These are phyloP conservation scores for Chanos chanos DNA, from an alignment of 2,797 vertebrate species.

Conservation along the genomic window DNA sequence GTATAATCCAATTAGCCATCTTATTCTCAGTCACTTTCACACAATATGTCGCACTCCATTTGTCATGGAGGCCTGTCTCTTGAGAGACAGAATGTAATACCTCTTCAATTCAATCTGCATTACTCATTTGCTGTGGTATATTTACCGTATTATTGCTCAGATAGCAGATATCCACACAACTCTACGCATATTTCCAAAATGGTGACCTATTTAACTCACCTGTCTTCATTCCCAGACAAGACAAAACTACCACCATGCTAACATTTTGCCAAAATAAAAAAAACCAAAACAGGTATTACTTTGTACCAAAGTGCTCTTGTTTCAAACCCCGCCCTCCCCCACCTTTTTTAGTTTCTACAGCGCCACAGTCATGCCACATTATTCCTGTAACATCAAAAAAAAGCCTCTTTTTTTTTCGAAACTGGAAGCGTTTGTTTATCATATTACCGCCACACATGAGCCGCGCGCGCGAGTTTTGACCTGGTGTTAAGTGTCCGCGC, in stretches of 20 bases:
- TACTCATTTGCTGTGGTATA: constrained; percentile 31
- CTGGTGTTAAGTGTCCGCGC: constrained; percentile 94
- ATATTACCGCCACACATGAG: constrained; percentile 89
- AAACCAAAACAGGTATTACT: not conserved
- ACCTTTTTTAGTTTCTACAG: constrained; percentile 51
- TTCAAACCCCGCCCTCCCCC: constrained; percentile 55
- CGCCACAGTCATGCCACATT: constrained; percentile 71
- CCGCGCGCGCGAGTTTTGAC: constrained; percentile 84
- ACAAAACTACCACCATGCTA: constrained; percentile 22
- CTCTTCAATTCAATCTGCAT: constrained; percentile 44
- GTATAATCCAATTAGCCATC: constrained; percentile 1
- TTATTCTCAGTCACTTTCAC: not conserved
- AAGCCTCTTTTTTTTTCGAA: constrained; percentile 68
- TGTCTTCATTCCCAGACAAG: constrained; percentile 23
- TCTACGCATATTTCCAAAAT: constrained; percentile 32
- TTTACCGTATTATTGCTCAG: constrained; percentile 33
- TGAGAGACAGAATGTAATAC: constrained; percentile 26
- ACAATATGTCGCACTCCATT: constrained; percentile 5
- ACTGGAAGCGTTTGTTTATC: constrained; percentile 91
- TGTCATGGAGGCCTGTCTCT: constrained; percentile 25
- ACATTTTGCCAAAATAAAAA: constrained; percentile 34
- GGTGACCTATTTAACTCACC: constrained; percentile 47
- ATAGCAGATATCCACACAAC: constrained; percentile 20
- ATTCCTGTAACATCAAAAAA: constrained; percentile 58
- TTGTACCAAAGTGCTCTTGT: constrained; percentile 54